Evolutionary conservation across 1,140 invertebrate genomes (phyloP).

Genomic region (Neomicropteryx cornuta): DNA sequence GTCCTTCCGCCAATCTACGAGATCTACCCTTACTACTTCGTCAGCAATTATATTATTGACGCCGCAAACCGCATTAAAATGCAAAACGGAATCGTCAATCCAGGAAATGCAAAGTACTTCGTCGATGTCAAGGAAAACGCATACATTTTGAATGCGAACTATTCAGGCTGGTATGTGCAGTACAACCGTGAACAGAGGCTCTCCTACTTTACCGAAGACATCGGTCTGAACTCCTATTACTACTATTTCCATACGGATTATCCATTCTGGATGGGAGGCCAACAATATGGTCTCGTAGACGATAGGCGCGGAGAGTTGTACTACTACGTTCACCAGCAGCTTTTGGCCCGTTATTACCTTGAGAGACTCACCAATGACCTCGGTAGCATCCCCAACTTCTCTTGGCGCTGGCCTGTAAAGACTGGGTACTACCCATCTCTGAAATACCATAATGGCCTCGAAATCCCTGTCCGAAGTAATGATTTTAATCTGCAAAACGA

Average conservation of each 20-base stretch:
- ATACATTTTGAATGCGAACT: slow-evolving; percentile 38
- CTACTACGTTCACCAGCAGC: slow-evolving; percentile 39
- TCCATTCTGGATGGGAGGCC: slow-evolving; percentile 51
- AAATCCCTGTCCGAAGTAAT: slow-evolving; percentile 39
- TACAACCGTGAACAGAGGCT: slow-evolving; percentile 47
- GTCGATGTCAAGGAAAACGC: slow-evolving; percentile 31
- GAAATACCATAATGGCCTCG: slow-evolving; percentile 43
- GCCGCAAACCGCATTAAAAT: slow-evolving; percentile 45
- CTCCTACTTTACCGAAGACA: slow-evolving; percentile 62
- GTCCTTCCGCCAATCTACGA: slow-evolving; percentile 51
- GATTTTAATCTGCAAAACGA: slow-evolving; percentile 39
- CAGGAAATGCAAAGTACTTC: slow-evolving; percentile 21
- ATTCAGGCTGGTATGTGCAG: slow-evolving; percentile 36
- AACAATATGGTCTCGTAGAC: slow-evolving; percentile 29
- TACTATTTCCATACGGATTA: slow-evolving; percentile 54
- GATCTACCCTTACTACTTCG: slow-evolving; percentile 49
- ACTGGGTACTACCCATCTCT: slow-evolving; percentile 49
- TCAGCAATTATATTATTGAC: slow-evolving; percentile 42
- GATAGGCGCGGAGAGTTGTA: slow-evolving; percentile 43
- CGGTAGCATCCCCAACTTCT: slow-evolving; percentile 39
- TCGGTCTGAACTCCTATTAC: slow-evolving; percentile 57
- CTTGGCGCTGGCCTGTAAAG: slow-evolving; percentile 36
- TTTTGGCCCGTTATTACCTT: slow-evolving; percentile 46
- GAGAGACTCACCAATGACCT: slow-evolving; percentile 46
- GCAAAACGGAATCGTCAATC: slow-evolving; percentile 28